A percentile compares a stretch with the other conserved stretches of the same genome.
Evolutionary conservation across 2,888 invertebrate genomes (phyloP).

Genomic region (Sclerodermus sp.): DNA sequence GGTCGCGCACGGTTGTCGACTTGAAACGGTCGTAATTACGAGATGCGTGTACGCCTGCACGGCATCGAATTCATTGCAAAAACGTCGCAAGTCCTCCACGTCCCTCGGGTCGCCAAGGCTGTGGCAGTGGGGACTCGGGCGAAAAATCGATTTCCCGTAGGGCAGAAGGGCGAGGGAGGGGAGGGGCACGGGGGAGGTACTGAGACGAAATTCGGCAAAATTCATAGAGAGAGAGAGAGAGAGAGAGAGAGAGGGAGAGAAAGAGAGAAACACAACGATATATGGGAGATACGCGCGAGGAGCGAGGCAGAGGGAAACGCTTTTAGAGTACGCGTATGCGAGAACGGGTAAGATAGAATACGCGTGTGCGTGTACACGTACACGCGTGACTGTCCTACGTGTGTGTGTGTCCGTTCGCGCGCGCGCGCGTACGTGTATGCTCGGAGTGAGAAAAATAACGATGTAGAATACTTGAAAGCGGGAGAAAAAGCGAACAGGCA

Average conservation of each 20-base stretch:
- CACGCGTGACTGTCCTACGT: too few relatives aligned
- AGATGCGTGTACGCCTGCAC: slow-evolving; percentile 28
- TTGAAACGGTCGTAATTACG: slow-evolving; percentile 20
- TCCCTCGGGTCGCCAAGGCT: slow-evolving; percentile 16
- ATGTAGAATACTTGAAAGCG: too few relatives aligned
- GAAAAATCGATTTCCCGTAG: slow-evolving; percentile 53
- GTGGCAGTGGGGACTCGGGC: slow-evolving; percentile 38
- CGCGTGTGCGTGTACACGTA: too few relatives aligned
- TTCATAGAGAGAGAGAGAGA: slow-evolving; percentile 18
- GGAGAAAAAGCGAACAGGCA: too few relatives aligned
- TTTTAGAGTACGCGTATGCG: too few relatives aligned
- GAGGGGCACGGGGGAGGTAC: slow-evolving; percentile 26
- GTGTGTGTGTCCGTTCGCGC: too few relatives aligned
- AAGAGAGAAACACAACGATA: too few relatives aligned
- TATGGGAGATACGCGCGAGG: too few relatives aligned
- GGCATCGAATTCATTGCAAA: slow-evolving; percentile 31
- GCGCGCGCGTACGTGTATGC: too few relatives aligned
- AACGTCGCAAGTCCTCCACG: slow-evolving; percentile 27
- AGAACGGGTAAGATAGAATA: too few relatives aligned
- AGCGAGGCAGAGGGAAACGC: neutral
- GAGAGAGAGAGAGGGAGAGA: neutral
- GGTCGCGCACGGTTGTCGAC: slow-evolving; percentile 23
- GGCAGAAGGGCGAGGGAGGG: slow-evolving; percentile 33
- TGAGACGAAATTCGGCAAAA: slow-evolving; percentile 39
- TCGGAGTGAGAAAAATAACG: too few relatives aligned